phyloP scores from a whole-genome alignment of 2,888 invertebrate species.

The Spodoptera exigua region DNA sequence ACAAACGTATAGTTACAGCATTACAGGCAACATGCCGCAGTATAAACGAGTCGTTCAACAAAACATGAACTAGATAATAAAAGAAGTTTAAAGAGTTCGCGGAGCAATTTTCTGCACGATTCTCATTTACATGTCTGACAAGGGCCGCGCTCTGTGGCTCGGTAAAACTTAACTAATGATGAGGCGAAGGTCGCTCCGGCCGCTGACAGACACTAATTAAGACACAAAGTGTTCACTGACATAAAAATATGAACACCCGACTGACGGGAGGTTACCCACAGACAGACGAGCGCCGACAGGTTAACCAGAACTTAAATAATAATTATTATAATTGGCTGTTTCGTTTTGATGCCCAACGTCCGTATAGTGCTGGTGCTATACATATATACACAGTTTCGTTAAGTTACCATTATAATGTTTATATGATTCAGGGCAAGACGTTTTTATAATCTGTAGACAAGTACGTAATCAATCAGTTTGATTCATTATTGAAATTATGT shows the following conservation, averaged over 20 bases:
- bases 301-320: conserved; percentile 17
- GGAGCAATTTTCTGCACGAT: conserved; percentile 46
- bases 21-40: conserved; percentile 34
- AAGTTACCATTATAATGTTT: no score
- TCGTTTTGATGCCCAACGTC: conserved; percentile 30
- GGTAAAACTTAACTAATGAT: conserved; percentile 61
- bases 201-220: conserved; percentile 68
- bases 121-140: conserved; percentile 71
- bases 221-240: conserved; percentile 63
- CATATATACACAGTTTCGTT: no score
- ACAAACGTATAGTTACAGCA: conserved; percentile 17
- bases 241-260: conserved; percentile 56
- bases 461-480: not conserved
- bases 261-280: conserved; percentile 55
- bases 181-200: conserved; percentile 64
- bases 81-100: conserved; percentile 43
- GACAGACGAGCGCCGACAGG: conserved; percentile 6
- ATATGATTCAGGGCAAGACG: not conserved
- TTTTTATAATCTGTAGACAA: not conserved
- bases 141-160: conserved; percentile 60
- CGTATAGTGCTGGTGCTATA: not conserved
- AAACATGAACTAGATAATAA: conserved; percentile 42
- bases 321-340: conserved; percentile 33
- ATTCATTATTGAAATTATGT: conserved; percentile 1
- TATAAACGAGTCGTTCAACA: conserved; percentile 27